phyloP scores from a whole-genome alignment of 2,113 vertebrate genomes.

The Heloderma charlesbogerti region DNA sequence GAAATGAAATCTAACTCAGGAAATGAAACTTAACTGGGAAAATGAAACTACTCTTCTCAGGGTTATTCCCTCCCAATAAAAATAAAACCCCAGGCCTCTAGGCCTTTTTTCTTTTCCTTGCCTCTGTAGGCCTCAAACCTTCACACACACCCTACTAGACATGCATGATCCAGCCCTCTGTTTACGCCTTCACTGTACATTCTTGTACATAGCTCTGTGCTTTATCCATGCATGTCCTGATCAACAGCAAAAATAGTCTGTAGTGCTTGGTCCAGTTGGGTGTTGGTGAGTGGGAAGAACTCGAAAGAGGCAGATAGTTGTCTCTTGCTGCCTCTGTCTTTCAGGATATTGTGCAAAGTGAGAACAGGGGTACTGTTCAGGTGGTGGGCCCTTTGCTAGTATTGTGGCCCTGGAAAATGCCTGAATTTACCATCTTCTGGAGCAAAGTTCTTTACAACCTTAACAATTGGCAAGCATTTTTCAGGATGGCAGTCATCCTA shows the following conservation, averaged over 20 bases:
- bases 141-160: too few relatives aligned
- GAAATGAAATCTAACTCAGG: too few relatives aligned
- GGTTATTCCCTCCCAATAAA: too few relatives aligned
- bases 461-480: background rate
- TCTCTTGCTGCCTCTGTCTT: fast-evolving
- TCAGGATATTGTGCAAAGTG: background rate
- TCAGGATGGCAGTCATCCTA: background rate
- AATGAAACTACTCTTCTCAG: too few relatives aligned
- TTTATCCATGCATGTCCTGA: background rate
- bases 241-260: background rate
- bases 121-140: too few relatives aligned
- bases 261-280: background rate
- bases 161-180: background rate
- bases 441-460: background rate
- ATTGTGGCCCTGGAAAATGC: background rate
- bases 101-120: too few relatives aligned
- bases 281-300: background rate
- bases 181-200: background rate
- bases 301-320: background rate
- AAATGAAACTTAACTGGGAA: too few relatives aligned
- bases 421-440: background rate
- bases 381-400: background rate
- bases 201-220: background rate
- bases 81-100: too few relatives aligned
- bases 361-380: background rate